Base-by-base conservation (phyloP, 2,888 invertebrate genomes). In the Scaptomyza caliginosa region DNA sequence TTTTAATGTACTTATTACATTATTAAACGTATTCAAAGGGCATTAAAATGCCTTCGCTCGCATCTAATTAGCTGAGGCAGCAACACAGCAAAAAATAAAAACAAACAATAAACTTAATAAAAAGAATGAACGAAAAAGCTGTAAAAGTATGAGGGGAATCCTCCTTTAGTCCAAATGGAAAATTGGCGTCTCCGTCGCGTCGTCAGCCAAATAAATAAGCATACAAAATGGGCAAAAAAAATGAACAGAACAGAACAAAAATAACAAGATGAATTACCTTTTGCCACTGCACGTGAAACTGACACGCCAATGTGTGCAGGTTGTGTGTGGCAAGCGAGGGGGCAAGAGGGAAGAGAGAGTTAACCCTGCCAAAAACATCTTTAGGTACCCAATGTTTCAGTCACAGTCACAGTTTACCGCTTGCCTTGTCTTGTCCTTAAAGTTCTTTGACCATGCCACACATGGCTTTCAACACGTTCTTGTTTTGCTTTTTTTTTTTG, bases 271-370 rank as follows among this genome's bases (percentile, higher is more conserved):
- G 87, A 80, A 89, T 89, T 87, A 81, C 87, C 81, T 83, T 78
- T 84, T 84, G 88, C 82, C 88, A 88, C 83, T 83, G 85, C 88
- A 89, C 79, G 77, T 77, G 81, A 83, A 82, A 88, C 77, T 81
- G 79, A 86, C 89, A 89, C 88, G 89, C 88, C 78, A 89, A 72
- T 70, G 64, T 59, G 34, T 48, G 24, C 34, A 43, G 42, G 24
- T 51, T 30, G 40, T 46, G n/a, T 45, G 4, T 30, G 32, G 58
- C 24, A 10, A 10, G n/a, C 1, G 30, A 4, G 4, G 2, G n/a
- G 3, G 28, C 4, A 2, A 5, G 30, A 5, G 30, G 1, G 32
- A 13, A 6, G 32, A 32, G 13, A 32, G 36, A 40, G 42, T 8
- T 7, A 26, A 38, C 46, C 52, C 63, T 59, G 24, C 30, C 58